Percentiles rank a stretch among this genome's conserved stretches.
These are phyloP conservation scores for Cheilosia impressa DNA, from an alignment of 2,888 invertebrate genomes.

Conservation along the genomic window DNA sequence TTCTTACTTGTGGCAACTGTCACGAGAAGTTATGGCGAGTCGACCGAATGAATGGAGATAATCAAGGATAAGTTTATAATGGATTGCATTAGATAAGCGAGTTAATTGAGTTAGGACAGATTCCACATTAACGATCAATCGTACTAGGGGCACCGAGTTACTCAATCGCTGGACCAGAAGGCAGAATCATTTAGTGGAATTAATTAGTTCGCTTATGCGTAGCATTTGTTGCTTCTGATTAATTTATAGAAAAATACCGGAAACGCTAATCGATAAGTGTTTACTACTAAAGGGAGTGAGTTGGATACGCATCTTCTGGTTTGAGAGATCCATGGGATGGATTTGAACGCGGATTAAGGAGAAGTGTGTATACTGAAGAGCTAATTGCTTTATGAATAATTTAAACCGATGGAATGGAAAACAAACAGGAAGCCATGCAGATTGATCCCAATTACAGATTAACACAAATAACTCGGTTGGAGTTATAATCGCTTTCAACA, in stretches of 20 bases:
- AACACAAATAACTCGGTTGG: too few species aligned
- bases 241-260: background rate
- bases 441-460: background rate
- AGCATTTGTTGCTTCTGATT: background rate
- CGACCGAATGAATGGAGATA: constrained; percentile 61
- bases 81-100: constrained; percentile 42
- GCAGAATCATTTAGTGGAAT: constrained; percentile 1
- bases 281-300: background rate
- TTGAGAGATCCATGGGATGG: background rate
- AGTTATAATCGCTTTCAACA: too few species aligned
- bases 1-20: constrained; percentile 43
- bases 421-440: background rate
- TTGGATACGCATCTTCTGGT: background rate
- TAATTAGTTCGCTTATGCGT: background rate
- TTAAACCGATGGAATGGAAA: background rate
- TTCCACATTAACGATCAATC: constrained; percentile 28
- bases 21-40: constrained; percentile 55
- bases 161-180: background rate
- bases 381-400: constrained; percentile 1
- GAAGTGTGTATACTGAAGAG: background rate
- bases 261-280: background rate
- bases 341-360: background rate
- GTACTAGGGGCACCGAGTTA: background rate
- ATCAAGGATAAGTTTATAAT: constrained; percentile 53
- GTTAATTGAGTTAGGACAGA: constrained; percentile 43